Base-by-base conservation (phyloP, 2,797 vertebrate genomes). In the Crenuchus spilurus region DNA sequence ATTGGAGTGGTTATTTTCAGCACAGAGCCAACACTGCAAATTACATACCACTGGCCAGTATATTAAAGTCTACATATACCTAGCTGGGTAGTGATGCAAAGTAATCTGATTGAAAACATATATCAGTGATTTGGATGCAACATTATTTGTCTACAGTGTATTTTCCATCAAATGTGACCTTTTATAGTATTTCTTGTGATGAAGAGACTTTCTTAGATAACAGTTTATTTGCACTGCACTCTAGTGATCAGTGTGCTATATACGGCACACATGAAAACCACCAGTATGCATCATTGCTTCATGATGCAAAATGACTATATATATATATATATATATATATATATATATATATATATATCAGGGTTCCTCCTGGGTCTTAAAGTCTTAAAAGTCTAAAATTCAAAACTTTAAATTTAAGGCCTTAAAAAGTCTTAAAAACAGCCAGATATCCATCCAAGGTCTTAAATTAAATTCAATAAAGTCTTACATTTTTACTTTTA, bases 1-100 rank as follows among this genome's bases (percentile, higher is more conserved):
- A 70, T 57, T 64, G 60, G 65, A 65, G 67, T 76, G 51, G 48
- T 70, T 76, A 64, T 64, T 63, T 76, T 76, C 51, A 57, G 42
- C 58, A 39, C 30, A 64, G 49, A 57, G 31, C 39, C 41, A 65
- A 39, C 60, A 30, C 24, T 65, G 41, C 52, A 64, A 64, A 76
- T 65, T 39, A 70, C 41, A 75, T 61, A 54, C 33, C 49, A 57
- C 39, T 57, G 67, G 41, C 48, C 39, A 22, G 4, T 6, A 52
- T 64, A 70, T 64, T 64, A 70, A 76, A 70, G 49, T 46, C 14
- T 24, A 48, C n/a, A 63, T 37, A 51, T 52, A 66, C 22, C n/a
- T 28, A 22, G 63, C n/a, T 22, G 30, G 37, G 39, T 67, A 57
- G 28, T 28, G 60, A n/a, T 10, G 14, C 4, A 63, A 63, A 63